Percentiles rank a stretch among this genome's conserved stretches.
phyloP scores from a whole-genome alignment of 2,797 vertebrate species.

The Tokudaia muenninki region DNA sequence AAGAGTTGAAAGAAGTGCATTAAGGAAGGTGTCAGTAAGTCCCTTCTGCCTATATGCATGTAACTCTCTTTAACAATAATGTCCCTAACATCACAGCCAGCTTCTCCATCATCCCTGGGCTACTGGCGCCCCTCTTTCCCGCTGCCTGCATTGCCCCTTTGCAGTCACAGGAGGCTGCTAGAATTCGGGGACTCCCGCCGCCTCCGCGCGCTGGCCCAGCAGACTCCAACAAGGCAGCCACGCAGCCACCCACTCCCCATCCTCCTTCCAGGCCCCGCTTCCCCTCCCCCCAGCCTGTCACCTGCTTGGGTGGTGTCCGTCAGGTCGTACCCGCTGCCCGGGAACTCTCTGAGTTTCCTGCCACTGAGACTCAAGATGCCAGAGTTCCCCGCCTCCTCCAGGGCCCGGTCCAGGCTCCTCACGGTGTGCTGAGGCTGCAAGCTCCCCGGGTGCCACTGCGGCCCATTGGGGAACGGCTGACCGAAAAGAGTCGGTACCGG shows the following conservation, averaged over 20 bases:
- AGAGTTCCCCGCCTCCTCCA: constrained; percentile 96
- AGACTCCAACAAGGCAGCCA: constrained; percentile 61
- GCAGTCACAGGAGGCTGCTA: not conserved
- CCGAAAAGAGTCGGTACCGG: constrained; percentile 83
- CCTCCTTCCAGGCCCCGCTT: not conserved
- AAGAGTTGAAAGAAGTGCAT: constrained; percentile 67
- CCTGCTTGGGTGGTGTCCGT: constrained; percentile 98
- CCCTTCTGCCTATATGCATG: not conserved
- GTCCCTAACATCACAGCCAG: not conserved
- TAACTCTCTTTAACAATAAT: constrained; percentile 68
- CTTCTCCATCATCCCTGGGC: not conserved
- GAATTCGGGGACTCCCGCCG: not conserved
- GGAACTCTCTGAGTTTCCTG: constrained; percentile 96
- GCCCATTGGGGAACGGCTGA: constrained; percentile 89
- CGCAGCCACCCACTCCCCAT: constrained; percentile 63
- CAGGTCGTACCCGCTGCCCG: constrained; percentile 93
- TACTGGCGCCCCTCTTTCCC: not conserved
- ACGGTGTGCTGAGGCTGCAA: constrained; percentile 90
- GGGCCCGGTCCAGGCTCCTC: constrained; percentile 95
- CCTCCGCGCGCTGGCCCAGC: constrained; percentile 43
- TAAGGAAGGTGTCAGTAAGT: constrained; percentile 58
- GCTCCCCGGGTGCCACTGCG: constrained; percentile 92
- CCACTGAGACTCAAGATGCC: constrained; percentile 96
- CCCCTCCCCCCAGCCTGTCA: constrained; percentile 86
- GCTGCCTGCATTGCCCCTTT: not conserved